Evolutionary conservation across 2,797 vertebrate genomes (phyloP).

Genomic region (Neosilurus hyrtlii): DNA sequence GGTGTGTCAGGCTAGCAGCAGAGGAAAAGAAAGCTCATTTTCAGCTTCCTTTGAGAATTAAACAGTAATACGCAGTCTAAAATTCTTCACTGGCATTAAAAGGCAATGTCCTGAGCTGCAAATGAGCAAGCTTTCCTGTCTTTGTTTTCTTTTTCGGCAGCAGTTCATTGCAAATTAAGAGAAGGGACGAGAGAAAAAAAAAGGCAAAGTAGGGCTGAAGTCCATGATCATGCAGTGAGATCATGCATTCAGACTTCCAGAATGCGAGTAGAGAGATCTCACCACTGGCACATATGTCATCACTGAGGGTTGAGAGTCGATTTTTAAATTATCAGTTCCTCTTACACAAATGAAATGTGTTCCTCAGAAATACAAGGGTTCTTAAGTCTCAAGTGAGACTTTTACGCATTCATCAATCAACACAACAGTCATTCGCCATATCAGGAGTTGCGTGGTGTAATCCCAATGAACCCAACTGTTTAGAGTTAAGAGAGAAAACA

Average conservation of each 20-base stretch:
- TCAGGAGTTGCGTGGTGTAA: neutral
- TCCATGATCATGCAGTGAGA: conserved; percentile 27
- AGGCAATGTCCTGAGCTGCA: neutral
- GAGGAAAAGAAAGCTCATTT: conserved; percentile 26
- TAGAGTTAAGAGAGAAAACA: neutral
- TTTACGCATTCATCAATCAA: no score
- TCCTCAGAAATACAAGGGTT: neutral
- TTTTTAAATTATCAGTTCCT: neutral
- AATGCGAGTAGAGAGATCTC: conserved; percentile 11
- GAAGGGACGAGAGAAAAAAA: conserved; percentile 9
- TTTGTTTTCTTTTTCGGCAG: neutral
- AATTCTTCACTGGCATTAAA: neutral
- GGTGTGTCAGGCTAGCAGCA: neutral
- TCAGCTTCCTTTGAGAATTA: conserved; percentile 26
- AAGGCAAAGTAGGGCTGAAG: conserved; percentile 13
- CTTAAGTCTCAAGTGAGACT: neutral
- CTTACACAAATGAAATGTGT: neutral
- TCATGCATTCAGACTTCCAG: neutral
- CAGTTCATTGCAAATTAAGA: conserved; percentile 30
- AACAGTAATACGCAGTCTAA: conserved; percentile 20
- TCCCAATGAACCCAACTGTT: neutral
- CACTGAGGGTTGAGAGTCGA: neutral
- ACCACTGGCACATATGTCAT: conserved; percentile 9
- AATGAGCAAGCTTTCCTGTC: neutral
- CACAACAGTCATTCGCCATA: neutral